These are phyloP conservation scores for human DNA, from an alignment of 2,113 vertebrate species.

Conservation along the genomic window DNA sequence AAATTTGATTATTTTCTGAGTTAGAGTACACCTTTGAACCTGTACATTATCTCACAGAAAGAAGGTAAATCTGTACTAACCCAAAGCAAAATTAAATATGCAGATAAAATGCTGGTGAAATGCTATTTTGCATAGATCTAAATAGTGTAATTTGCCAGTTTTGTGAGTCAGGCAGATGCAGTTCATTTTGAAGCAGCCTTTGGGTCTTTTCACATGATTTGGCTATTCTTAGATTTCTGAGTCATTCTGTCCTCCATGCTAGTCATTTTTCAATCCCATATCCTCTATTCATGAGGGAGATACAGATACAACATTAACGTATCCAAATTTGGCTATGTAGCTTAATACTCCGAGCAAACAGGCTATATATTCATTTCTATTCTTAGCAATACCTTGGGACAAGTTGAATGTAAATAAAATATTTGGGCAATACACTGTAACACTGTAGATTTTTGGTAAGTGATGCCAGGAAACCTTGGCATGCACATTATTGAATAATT, in stretches of 20 bases:
- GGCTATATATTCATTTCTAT: constrained; percentile 61
- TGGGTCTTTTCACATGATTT: constrained; percentile 67
- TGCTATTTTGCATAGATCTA: constrained; percentile 51
- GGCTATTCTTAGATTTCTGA: constrained; percentile 74
- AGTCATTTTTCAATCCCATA: constrained; percentile 69
- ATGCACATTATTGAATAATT: constrained; percentile 54
- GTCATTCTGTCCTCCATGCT: constrained; percentile 64
- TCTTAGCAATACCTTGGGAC: constrained; percentile 62
- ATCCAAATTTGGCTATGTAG: constrained; percentile 49
- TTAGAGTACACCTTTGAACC: neutral
- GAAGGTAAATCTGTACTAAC: neutral
- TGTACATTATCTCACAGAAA: neutral
- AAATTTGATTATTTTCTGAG: neutral
- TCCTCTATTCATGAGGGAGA: constrained; percentile 63
- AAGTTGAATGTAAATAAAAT: constrained; percentile 62
- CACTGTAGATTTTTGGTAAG: constrained; percentile 31
- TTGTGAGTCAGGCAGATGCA: constrained; percentile 55
- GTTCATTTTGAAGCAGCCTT: constrained; percentile 50
- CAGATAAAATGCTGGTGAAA: neutral
- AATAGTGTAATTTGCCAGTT: constrained; percentile 47
- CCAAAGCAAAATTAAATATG: constrained; percentile 11
- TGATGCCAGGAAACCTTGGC: constrained; percentile 60
- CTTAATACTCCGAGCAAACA: constrained; percentile 56
- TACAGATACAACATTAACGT: constrained; percentile 18
- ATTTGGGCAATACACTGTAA: constrained; percentile 22